phyloP scores from a whole-genome alignment of 2,113 vertebrate genomes.

The Hypocryptadius cinnamomeus region DNA sequence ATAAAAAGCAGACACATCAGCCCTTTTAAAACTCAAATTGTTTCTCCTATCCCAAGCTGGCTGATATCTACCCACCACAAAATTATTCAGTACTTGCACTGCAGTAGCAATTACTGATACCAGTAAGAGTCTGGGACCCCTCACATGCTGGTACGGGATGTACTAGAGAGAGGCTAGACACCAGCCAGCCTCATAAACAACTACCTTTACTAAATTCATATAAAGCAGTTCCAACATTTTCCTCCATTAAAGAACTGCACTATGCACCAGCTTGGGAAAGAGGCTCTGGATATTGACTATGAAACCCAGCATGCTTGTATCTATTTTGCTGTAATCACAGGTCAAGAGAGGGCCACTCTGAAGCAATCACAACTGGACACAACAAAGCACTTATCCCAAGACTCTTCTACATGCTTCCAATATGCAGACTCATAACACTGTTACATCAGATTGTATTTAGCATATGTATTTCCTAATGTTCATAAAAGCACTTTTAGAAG shows the following conservation, averaged over 20 bases:
- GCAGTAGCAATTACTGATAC: neutral
- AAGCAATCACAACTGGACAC: neutral
- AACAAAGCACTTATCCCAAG: neutral
- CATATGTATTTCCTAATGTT: neutral
- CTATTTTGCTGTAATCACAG: neutral
- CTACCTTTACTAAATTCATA: neutral
- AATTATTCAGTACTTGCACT: neutral
- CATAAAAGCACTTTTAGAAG: neutral
- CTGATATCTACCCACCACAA: neutral
- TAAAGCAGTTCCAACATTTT: neutral
- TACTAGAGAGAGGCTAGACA: neutral
- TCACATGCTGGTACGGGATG: fast-evolving
- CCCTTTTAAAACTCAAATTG: neutral
- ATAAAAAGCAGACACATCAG: neutral
- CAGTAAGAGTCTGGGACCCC: neutral
- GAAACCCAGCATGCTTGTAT: fast-evolving
- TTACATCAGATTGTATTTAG: neutral
- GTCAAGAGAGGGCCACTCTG: neutral
- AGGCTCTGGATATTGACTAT: neutral
- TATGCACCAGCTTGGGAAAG: neutral
- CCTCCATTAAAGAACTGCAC: neutral
- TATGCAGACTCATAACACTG: neutral
- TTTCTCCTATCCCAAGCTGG: neutral
- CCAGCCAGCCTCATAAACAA: neutral
- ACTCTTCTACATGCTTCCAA: neutral